Evolutionary conservation across 1,140 invertebrate genomes (phyloP), one percentile per base, ranked within the genome.

Genomic region (Philopotamus ludificatus): DNA sequence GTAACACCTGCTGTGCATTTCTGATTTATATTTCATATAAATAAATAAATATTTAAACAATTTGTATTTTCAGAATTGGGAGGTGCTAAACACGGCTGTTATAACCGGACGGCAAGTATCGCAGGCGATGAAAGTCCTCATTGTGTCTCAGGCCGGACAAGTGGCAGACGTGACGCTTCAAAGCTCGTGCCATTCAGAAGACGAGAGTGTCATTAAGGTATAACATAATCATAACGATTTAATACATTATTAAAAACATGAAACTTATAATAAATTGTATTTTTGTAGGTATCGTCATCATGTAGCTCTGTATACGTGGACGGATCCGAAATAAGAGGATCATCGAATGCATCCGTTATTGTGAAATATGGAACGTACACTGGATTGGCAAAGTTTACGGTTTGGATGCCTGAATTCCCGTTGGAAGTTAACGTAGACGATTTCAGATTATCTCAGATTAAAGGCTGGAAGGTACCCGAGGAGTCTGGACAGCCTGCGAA

Each of bases 251-350:
- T 61, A 41, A n/a, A 42, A 47, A 20, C 4, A 34, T 39, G 3
- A 53, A 26, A 25, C 26, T 9, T 8, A 8, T 15, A 47, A 54
- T 61, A 16, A 21, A 34, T 47, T 60, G 23, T 7, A 34, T 53
- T 67, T 54, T 70, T 72, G 3, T 73, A 97, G 94, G 94, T 98
- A 1, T 95, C 95, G 7, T 93, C 93, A 0, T 95, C 94, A 3
- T 98, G 96, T 79, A 96, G 94, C 67, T 94, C 92, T 2, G 93
- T 98, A 1, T 98, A 97, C 79, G 89, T 98, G 4, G 95, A 98
- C 78, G 96, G 96, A 0, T 95, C 94, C 12, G 96, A 99, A 81
- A 92, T 94, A 34, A 84, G 94, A 0, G 95, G 95, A 3, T 95
- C 94, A 0, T 92, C 93, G 10, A 98, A 98, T 76, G 95, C 95